phyloP scores from a whole-genome alignment of 92 coral and sea anemone genomes.

The Zoanthus solanderi region DNA sequence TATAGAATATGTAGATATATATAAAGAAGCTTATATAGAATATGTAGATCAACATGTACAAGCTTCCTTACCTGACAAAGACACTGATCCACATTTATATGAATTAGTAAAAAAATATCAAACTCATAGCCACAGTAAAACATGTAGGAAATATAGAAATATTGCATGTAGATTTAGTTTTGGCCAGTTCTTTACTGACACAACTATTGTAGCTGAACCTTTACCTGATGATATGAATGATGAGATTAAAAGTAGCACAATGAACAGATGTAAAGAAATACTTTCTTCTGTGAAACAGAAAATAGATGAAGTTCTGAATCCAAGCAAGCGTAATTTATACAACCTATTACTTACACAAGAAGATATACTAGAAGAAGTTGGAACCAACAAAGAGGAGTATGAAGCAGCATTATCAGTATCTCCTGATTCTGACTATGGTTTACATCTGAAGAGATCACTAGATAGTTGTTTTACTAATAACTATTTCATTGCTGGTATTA shows the following conservation, averaged over 20 bases:
- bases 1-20: no score
- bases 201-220: conserved; percentile 14
- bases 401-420: conserved; percentile 17
- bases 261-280: conserved; percentile 15
- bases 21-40: no score
- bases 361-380: conserved; percentile 15
- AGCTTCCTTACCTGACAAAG: conserved; percentile 62
- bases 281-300: conserved; percentile 61
- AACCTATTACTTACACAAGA: conserved; percentile 7
- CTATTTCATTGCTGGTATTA: conserved; percentile 15
- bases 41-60: conserved; percentile 64
- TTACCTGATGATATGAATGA: conserved; percentile 15
- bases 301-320: conserved; percentile 77
- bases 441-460: conserved; percentile 16
- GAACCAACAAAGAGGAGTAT: conserved; percentile 17
- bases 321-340: conserved; percentile 46
- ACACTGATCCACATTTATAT: conserved; percentile 55
- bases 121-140: conserved; percentile 34
- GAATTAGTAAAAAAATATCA: conserved; percentile 68
- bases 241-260: conserved; percentile 13
- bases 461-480: conserved; percentile 11
- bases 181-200: conserved; percentile 17
- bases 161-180: conserved; percentile 11
- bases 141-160: conserved; percentile 15
- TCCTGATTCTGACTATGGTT: conserved; percentile 17